A percentile compares a stretch with the other conserved stretches of the same genome.
Evolutionary conservation across 2,113 vertebrate species (phyloP).

Genomic region (Sigmodon hispidus): DNA sequence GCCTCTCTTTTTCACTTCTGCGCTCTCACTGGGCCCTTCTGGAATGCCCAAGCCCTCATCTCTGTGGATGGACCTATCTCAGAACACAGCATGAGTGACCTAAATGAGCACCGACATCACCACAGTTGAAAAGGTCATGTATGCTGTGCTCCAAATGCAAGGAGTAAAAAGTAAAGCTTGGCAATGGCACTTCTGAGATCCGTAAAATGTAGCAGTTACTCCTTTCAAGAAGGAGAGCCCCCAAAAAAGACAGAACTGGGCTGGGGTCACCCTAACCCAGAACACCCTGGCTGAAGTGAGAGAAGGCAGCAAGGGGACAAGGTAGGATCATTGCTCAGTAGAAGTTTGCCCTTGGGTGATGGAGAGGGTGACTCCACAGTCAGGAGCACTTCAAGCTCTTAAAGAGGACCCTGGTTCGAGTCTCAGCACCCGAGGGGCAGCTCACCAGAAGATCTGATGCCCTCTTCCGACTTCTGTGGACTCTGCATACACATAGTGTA

Average conservation of each 20-base stretch:
- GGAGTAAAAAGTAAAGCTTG: neutral
- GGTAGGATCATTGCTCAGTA: neutral
- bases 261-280: neutral
- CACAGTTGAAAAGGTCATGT: conserved; percentile 9
- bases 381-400: neutral
- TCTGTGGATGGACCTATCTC: neutral
- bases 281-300: neutral
- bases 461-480: neutral
- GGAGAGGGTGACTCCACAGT: neutral
- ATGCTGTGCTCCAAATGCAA: neutral
- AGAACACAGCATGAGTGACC: neutral
- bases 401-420: neutral
- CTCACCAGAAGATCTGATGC: neutral
- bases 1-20: neutral
- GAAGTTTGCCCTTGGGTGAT: neutral
- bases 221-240: neutral
- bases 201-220: neutral
- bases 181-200: neutral
- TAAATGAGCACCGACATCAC: neutral
- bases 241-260: neutral
- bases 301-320: neutral
- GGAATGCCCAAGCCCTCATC: neutral
- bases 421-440: neutral
- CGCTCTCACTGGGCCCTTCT: neutral
- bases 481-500: too few species aligned